Base-by-base conservation (phyloP, 1,140 invertebrate species). In the Pachypeltis micranthus region DNA sequence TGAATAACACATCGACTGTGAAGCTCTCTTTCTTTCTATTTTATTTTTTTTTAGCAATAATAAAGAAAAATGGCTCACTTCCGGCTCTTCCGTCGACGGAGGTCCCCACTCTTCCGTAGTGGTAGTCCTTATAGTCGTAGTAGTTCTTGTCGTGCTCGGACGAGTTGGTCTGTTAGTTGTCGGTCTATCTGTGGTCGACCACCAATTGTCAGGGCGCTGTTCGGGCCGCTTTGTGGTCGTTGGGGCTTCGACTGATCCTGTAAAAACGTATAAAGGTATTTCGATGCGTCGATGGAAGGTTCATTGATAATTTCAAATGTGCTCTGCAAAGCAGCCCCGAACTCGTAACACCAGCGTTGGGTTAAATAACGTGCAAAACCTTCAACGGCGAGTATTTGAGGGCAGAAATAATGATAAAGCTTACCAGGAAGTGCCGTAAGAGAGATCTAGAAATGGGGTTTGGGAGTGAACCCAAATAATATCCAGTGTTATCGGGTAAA, bases 171-270 rank as follows among this genome's bases (percentile, higher is more conserved):
- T 60, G 14, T 47, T 29, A 10, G 56, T 59, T 7, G 55, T 16
- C 2, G 44, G 44, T n/a, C 26, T 10, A 4, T 51, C 4, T 21
- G 47, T 51, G 21, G 47, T 51, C 34, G 34, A 10, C 47, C 47
- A 51, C 47, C 47, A 51, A 10, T 51, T 21, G 19, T 51, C 47
- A 14, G 47, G 28, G 39, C 61, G 60, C 65, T 62, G 59, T 26
- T 64, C 44, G 14, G 63, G 63, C 14, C 39, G 63, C 27, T 55
- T 59, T 7, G 65, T 63, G 26, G 68, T 68, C 34, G 63, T 67
- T 31, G 67, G 47, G 4, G 56, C 21, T 51, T 51, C 10, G 4
- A 21, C 47, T 16, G 47, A 7, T 39, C 31, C 31, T 39, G 31
- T 16, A 39, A 39, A 39, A 39, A 39, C 16, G 31, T 39, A 39